Evolutionary conservation across 2,888 invertebrate genomes (phyloP).

Genomic region (Limnephilus lunatus): DNA sequence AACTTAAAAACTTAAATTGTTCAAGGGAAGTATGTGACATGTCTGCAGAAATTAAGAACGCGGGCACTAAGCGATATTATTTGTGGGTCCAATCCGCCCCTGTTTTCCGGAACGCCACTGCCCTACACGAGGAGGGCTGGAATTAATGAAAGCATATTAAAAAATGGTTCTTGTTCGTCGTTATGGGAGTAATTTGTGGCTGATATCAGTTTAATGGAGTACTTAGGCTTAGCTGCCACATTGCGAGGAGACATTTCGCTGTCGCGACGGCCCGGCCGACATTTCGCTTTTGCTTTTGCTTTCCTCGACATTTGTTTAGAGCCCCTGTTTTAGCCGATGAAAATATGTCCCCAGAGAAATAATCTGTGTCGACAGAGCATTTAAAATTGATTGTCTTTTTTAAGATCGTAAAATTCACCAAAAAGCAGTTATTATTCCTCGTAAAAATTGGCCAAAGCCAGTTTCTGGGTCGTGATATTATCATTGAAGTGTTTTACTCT

Average conservation of each 20-base stretch:
- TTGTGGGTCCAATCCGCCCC: not conserved
- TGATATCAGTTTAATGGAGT: slow-evolving; percentile 65
- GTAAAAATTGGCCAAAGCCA: not conserved
- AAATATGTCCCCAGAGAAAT: slow-evolving; percentile 1
- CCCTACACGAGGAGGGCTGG: slow-evolving; percentile 16
- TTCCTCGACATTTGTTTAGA: slow-evolving; percentile 3
- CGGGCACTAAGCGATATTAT: not conserved
- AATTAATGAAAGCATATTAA: slow-evolving; percentile 64
- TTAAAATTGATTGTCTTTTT: slow-evolving; percentile 13
- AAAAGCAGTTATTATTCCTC: not conserved
- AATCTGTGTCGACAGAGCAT: slow-evolving; percentile 7
- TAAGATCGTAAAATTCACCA: not conserved
- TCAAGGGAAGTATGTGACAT: not conserved
- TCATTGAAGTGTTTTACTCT: not conserved
- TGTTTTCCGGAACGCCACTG: slow-evolving; percentile 2
- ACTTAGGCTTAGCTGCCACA: slow-evolving; percentile 53
- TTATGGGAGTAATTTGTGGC: slow-evolving; percentile 63
- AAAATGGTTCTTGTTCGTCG: slow-evolving; percentile 58
- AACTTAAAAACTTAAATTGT: no score
- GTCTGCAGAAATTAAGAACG: not conserved
- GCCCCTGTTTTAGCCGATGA: not conserved
- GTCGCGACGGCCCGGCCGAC: not conserved
- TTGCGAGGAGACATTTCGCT: not conserved
- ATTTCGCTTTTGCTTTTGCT: not conserved
- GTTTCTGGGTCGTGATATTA: not conserved